A percentile compares a stretch with the other conserved stretches of the same genome.
phyloP scores from a whole-genome alignment of 2,797 vertebrate species.

The Hybognathus amarus region DNA sequence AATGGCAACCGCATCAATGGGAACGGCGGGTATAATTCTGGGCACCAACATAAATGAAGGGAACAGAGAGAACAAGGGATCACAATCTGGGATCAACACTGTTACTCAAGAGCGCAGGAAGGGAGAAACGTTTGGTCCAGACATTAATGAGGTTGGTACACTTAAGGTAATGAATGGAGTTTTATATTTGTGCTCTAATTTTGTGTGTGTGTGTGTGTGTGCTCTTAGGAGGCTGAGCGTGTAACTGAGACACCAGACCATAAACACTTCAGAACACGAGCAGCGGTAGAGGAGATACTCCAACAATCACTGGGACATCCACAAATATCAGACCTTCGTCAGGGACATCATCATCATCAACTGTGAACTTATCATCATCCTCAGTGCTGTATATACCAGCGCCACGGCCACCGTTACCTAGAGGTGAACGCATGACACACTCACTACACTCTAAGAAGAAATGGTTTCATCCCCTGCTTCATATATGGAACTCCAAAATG shows the following conservation, averaged over 20 bases:
- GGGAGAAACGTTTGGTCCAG: conserved; percentile 28
- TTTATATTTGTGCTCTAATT: neutral
- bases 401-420: conserved; percentile 70
- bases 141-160: conserved; percentile 17
- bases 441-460: no score
- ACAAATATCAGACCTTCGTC: conserved; percentile 44
- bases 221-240: neutral
- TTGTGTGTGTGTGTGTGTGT: neutral
- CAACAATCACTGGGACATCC: conserved; percentile 23
- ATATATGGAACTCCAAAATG: no score
- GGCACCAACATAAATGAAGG: conserved; percentile 42
- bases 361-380: conserved; percentile 58
- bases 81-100: conserved; percentile 45
- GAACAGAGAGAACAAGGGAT: conserved; percentile 28
- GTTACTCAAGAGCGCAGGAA: conserved; percentile 33
- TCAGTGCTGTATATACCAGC: conserved; percentile 63
- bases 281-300: conserved; percentile 28
- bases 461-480: no score
- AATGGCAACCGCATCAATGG: conserved; percentile 65
- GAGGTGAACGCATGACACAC: conserved; percentile 67
- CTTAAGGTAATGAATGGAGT: neutral
- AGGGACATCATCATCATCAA: conserved; percentile 52
- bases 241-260: neutral
- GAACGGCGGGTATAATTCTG: conserved; percentile 59
- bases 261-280: neutral